Base-by-base conservation (phyloP, 2,888 invertebrate species). In the Eurois occulta region DNA sequence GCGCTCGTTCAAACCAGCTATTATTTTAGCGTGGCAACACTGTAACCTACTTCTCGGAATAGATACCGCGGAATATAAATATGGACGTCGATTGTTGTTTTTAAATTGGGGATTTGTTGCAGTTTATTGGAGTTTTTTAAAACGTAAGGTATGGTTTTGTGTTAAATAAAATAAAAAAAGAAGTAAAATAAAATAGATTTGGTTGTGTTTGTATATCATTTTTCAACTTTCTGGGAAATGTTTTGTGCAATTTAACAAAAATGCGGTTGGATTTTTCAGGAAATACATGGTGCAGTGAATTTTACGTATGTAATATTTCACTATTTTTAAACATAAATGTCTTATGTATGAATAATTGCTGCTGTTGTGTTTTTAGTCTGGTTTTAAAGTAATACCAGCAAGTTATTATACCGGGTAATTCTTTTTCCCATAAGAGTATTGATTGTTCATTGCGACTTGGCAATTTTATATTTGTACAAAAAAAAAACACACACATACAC, bases 21-120 rank as follows among this genome's bases (percentile, higher is more conserved):
- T 77, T 84, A 84, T 80, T 89, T 84, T 67, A 78, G 60, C 84
- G 74, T 69, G 79, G 84, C 71, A 87, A 78, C 84, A 77, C 71
- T 82, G 81, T 81, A 85, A 81, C 89, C 87, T 70, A 88, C 68
- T 79, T 85, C 72, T 41, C 13, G 28, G 75, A 78, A 84, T 72
- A 87, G 75, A 75, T 68, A 83, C n/a, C 48, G 68, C 55, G 64
- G 55, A 68, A 77, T 64, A 75, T 58, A 75, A 83, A 71, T 73
- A 24, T 76, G 52, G 10, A 52, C 32, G 48, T 70, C 75, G 79
- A 84, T 74, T 76, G n/a, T 74, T 76, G 38, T 65, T 83, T 83
- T 75, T 52, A 64, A 84, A 76, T 84, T 75, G 75, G 41, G 16
- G 28, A 72, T 82, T 68, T 55, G 52, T 32, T 71, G 78, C 24